Evolutionary conservation across 2,888 invertebrate genomes (phyloP), one percentile per base, ranked within the genome.

Genomic region (Nasonia oneida): DNA sequence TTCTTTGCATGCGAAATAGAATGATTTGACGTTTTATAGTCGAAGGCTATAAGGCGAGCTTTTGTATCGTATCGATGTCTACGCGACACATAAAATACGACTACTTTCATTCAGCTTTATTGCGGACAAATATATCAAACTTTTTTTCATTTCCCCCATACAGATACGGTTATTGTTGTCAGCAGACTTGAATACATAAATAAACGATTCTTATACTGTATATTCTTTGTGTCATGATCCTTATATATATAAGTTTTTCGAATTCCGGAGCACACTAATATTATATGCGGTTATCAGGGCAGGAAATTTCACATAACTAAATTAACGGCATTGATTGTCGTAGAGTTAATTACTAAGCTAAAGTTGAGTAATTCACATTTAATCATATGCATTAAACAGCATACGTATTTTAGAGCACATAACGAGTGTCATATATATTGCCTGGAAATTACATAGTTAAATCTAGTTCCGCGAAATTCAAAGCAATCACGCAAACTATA

Each of bases 11-110:
- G n/a, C 5, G 61, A 10, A 64, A 23, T 64, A 64, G 64, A 4
- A 64, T 64, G 23, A 64, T 64, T 64, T 64, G 64, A 64, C 64
- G 64, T 64, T 64, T 64, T 64, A 64, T 64, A 64, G 64, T 64
- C 64, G 23, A 64, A 64, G 23, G 64, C 64, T 64, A 64, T 64
- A 53, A 53, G 64, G 10, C 64, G 10, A 64, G 64, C 12, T 23
- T n/a, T 64, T 10, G 18, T 10, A 64, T 18, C 18, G 53, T 18
- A 53, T 53, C 18, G 53, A 53, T 53, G 53, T 53, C 53, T 53
- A 53, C 53, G 53, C 3, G 18, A 18, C 18, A 53, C 53, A 6
- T 53, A 18, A 53, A 53, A 53, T 53, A 53, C 18, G 53, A 53
- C 53, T 53, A 53, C 53, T 53, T 53, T 53, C 18, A 53, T 53